Percentiles rank a stretch among this genome's conserved stretches.
Conservation (phyloP, 2,797 vertebrate genomes). For the Buceros bicornis region DNA sequence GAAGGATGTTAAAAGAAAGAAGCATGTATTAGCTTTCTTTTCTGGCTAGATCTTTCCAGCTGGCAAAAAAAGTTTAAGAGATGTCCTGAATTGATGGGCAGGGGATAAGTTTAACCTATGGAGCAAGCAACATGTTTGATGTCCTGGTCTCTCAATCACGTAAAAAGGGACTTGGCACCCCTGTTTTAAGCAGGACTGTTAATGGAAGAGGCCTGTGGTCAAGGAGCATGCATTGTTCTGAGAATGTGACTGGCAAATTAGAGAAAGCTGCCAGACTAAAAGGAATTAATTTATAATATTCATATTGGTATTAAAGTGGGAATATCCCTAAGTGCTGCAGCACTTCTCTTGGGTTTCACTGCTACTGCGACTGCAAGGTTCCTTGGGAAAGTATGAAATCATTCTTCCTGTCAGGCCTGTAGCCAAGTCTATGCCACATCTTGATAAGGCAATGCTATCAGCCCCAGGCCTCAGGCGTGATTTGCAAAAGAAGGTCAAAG, state of each 20-base stretch:
- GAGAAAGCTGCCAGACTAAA: background rate
- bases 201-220: background rate
- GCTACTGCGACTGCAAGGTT: background rate
- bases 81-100: background rate
- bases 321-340: background rate
- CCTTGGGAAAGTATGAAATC: background rate
- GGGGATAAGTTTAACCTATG: background rate
- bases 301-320: background rate
- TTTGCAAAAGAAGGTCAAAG: constrained; percentile 9
- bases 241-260: background rate
- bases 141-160: background rate
- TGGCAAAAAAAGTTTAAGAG: background rate
- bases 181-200: background rate
- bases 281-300: background rate
- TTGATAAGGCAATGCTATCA: background rate
- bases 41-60: background rate
- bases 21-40: background rate
- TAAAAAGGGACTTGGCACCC: background rate
- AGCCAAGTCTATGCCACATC: background rate
- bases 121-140: background rate
- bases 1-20: background rate
- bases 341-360: background rate
- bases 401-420: background rate
- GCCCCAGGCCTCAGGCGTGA: background rate
- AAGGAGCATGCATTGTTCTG: background rate